Conservation (phyloP, 1,140 invertebrate species). For the Dryas iulia region DNA sequence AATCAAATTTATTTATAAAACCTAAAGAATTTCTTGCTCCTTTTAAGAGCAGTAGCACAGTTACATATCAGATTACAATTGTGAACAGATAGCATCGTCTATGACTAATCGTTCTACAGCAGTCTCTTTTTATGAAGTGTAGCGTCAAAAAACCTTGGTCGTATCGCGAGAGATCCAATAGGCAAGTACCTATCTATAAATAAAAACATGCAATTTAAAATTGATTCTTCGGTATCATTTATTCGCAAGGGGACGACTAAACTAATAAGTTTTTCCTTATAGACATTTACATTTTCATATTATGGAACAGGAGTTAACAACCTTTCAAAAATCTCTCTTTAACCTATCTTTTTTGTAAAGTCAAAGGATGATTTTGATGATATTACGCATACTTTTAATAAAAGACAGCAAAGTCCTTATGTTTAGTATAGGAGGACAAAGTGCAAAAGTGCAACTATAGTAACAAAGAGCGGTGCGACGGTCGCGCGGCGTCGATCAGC, state of each 20-base stretch:
- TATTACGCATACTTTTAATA: background rate
- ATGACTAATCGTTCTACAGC: background rate
- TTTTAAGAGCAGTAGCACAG: background rate
- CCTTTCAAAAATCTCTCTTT: too few relatives aligned
- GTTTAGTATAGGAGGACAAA: background rate
- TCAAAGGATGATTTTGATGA: too few relatives aligned
- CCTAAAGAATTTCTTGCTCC: background rate
- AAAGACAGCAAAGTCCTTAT: background rate
- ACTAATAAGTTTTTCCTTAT: background rate
- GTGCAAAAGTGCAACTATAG: background rate
- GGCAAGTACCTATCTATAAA: background rate
- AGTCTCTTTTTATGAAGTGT: background rate
- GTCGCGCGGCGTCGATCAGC: background rate
- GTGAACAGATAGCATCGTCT: background rate
- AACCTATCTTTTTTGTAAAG: too few relatives aligned
- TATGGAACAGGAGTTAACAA: background rate
- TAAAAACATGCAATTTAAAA: background rate
- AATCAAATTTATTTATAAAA: background rate
- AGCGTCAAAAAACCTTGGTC: background rate
- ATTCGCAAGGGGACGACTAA: background rate
- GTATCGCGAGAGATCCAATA: background rate
- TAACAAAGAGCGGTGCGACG: background rate
- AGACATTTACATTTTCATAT: background rate
- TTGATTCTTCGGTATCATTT: background rate
- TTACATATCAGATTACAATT: conserved; percentile 1